Evolutionary conservation across 2,113 vertebrate genomes (phyloP).

Genomic region (Anseranas semipalmata): DNA sequence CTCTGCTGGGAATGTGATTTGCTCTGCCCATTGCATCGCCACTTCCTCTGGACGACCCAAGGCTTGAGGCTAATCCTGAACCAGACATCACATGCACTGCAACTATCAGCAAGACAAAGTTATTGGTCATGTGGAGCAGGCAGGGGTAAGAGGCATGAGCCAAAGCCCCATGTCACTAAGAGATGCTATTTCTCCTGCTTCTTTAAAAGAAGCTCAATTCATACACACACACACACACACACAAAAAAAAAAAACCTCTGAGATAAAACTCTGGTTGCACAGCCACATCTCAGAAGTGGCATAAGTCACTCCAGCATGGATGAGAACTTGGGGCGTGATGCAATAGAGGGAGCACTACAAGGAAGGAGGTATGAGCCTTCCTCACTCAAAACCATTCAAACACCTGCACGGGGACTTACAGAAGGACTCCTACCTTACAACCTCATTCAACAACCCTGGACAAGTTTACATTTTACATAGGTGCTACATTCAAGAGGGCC

Average conservation of each 20-base stretch:
- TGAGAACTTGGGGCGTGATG: neutral
- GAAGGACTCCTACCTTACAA: neutral
- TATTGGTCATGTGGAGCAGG: neutral
- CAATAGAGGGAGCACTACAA: neutral
- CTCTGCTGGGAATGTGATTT: neutral
- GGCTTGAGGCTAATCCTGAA: neutral
- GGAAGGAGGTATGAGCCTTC: neutral
- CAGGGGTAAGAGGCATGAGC: neutral
- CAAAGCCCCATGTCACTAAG: neutral
- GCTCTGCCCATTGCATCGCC: neutral
- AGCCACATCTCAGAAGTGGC: neutral
- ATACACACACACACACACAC: too few species aligned
- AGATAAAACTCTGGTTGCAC: neutral
- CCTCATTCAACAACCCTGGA: neutral
- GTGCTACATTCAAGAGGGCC: neutral
- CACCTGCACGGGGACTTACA: fast-evolving
- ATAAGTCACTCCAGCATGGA: neutral
- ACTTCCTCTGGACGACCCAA: neutral
- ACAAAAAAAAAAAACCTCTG: neutral
- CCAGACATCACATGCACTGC: too few species aligned
- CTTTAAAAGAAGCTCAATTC: neutral
- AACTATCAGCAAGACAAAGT: neutral
- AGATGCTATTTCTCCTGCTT: neutral
- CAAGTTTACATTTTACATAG: neutral
- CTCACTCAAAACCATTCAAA: neutral